A percentile compares a stretch with the other conserved stretches of the same genome.
These are phyloP conservation scores for Thunnus thynnus DNA, from an alignment of 2,113 vertebrate species.

Conservation along the genomic window DNA sequence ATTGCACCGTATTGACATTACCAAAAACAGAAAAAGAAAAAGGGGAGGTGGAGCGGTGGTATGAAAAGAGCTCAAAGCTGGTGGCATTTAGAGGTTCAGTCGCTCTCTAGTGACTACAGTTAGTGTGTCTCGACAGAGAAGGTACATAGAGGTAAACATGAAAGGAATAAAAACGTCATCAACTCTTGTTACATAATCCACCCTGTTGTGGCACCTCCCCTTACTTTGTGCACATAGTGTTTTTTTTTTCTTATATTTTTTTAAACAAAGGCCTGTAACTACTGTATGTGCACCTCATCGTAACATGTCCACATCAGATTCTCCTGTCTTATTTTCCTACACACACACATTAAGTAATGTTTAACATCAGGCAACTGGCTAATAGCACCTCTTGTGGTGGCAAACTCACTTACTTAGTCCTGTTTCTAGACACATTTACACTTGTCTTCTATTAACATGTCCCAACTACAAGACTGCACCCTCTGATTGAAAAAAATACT, in stretches of 20 bases:
- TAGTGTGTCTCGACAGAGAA: neutral
- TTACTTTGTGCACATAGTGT: slow-evolving; percentile 28
- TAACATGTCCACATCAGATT: neutral
- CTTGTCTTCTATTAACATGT: too few species aligned
- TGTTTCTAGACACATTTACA: too few species aligned
- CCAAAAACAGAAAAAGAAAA: neutral
- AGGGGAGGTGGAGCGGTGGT: neutral
- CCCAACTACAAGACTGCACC: too few species aligned
- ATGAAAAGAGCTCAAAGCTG: slow-evolving; percentile 22
- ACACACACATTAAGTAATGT: neutral
- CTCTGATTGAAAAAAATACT: too few species aligned
- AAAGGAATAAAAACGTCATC: slow-evolving; percentile 40
- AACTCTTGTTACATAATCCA: slow-evolving; percentile 70
- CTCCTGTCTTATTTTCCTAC: neutral
- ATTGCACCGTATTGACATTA: slow-evolving; percentile 34
- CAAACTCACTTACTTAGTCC: too few species aligned
- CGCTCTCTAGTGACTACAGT: slow-evolving; percentile 15
- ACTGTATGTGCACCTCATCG: slow-evolving; percentile 11
- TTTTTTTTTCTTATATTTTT: neutral
- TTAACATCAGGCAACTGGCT: neutral
- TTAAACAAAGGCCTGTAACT: neutral
- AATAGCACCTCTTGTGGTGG: neutral
- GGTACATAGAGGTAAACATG: slow-evolving; percentile 32
- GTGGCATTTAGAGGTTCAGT: slow-evolving; percentile 32
- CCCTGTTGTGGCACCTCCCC: slow-evolving; percentile 38